phyloP scores from a whole-genome alignment of 2,888 invertebrate genomes.

The Protonemura montana region DNA sequence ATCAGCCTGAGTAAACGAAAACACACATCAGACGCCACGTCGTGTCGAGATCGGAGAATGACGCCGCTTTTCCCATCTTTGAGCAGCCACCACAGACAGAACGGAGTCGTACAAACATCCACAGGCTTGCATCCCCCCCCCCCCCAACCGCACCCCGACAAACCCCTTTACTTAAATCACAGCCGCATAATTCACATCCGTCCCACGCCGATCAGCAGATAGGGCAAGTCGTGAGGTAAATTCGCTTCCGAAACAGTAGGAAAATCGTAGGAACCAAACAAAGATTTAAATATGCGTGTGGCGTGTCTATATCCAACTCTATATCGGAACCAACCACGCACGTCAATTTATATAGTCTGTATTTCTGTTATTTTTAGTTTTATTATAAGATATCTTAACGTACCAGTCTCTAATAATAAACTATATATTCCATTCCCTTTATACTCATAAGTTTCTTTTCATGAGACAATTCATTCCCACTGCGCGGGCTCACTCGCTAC shows the following conservation, averaged over 20 bases:
- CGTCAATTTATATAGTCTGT: not conserved
- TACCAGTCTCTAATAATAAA: constrained; percentile 35
- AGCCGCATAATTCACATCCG: not conserved
- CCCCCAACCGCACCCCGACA: no score
- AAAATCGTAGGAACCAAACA: not conserved
- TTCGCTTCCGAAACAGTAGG: not conserved
- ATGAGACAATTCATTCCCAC: constrained; percentile 25
- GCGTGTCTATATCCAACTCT: not conserved
- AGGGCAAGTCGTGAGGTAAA: not conserved
- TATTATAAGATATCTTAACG: constrained; percentile 15
- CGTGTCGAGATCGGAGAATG: not conserved
- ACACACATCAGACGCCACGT: not conserved
- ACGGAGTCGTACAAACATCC: not conserved
- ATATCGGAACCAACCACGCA: constrained; percentile 14
- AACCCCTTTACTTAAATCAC: not conserved
- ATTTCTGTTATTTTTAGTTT: constrained; percentile 10
- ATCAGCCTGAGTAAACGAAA: not conserved
- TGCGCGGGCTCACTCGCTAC: constrained; percentile 14
- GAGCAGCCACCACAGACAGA: not conserved
- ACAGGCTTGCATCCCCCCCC: not conserved
- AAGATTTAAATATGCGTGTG: constrained; percentile 30
- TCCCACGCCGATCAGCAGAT: not conserved
- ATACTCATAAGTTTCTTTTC: constrained; percentile 13
- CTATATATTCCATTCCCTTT: constrained; percentile 27
- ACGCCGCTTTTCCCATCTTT: not conserved